These are phyloP conservation scores for Edolisoma coerulescens DNA, from an alignment of 2,113 vertebrate genomes.

Conservation along the genomic window DNA sequence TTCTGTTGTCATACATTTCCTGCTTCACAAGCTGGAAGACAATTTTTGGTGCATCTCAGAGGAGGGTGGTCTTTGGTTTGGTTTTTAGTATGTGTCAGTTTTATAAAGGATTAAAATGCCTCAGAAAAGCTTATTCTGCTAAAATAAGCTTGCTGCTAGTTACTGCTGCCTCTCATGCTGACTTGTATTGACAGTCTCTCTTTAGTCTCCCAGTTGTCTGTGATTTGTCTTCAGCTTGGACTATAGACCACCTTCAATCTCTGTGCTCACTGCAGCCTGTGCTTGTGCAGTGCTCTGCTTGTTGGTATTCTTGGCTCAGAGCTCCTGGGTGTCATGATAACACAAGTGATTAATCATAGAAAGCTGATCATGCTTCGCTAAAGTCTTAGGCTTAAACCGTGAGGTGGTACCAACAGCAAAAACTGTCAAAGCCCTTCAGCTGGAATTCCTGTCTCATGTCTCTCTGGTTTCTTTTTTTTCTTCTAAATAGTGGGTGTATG, in stretches of 20 bases:
- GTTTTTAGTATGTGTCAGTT: neutral
- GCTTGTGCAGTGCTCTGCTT: neutral
- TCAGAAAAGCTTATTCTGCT: neutral
- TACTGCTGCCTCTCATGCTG: neutral
- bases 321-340: neutral
- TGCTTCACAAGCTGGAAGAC: neutral
- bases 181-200: rapidly evolving
- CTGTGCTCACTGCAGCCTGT: rapidly evolving
- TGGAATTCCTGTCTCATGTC: neutral
- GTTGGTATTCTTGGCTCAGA: neutral
- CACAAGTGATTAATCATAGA: neutral
- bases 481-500: neutral
- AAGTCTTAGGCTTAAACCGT: neutral
- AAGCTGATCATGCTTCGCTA: neutral
- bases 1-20: neutral
- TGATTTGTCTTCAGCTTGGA: neutral
- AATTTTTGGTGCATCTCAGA: neutral
- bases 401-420: neutral
- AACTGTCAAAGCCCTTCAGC: neutral
- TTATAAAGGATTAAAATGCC: neutral
- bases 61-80: neutral
- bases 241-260: neutral
- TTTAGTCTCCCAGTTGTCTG: neutral
- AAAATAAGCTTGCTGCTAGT: neutral
- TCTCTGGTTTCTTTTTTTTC: neutral